Percentiles rank a stretch among this genome's conserved stretches.
These are phyloP conservation scores for Oasisia sp. DNA, from an alignment of 2,888 invertebrate species.

Conservation along the genomic window DNA sequence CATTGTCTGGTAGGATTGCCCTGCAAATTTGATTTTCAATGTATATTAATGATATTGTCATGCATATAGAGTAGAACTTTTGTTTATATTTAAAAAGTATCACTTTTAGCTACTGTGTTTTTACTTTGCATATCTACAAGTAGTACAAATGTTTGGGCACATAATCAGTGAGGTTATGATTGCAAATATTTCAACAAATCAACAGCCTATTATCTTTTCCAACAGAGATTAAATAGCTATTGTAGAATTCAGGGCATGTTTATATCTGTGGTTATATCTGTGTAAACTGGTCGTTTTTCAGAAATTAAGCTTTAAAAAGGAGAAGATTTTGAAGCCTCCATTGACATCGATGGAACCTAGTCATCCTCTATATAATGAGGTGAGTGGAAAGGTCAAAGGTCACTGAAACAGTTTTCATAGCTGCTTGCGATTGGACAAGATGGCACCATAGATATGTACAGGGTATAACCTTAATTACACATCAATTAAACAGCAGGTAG, in stretches of 20 bases:
- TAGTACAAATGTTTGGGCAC: not conserved
- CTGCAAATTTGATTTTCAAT: no score
- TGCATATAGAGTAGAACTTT: no score
- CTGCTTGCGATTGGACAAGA: not conserved
- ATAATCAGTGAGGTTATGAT: not conserved
- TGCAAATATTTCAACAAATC: not conserved
- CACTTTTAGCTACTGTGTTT: not conserved
- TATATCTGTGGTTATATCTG: not conserved
- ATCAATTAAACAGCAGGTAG: no score
- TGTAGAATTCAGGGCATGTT: not conserved
- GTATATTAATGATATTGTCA: no score
- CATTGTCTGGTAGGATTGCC: no score
- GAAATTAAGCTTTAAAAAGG: not conserved
- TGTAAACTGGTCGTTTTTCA: not conserved
- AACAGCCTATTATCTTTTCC: not conserved
- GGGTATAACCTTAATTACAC: no score
- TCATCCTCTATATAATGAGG: slow-evolving; percentile 56
- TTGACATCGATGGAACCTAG: slow-evolving; percentile 55
- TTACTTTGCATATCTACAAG: not conserved
- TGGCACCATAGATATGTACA: no score
- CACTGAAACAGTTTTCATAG: not conserved
- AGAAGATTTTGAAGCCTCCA: slow-evolving; percentile 34
- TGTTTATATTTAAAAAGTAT: no score
- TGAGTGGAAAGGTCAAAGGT: slow-evolving; percentile 37
- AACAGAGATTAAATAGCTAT: not conserved